A percentile compares a stretch with the other conserved stretches of the same genome.
These are phyloP conservation scores for Ephydatia muelleri DNA, from an alignment of 37 sponge, comb jelly and placozoan species.

Conservation along the genomic window DNA sequence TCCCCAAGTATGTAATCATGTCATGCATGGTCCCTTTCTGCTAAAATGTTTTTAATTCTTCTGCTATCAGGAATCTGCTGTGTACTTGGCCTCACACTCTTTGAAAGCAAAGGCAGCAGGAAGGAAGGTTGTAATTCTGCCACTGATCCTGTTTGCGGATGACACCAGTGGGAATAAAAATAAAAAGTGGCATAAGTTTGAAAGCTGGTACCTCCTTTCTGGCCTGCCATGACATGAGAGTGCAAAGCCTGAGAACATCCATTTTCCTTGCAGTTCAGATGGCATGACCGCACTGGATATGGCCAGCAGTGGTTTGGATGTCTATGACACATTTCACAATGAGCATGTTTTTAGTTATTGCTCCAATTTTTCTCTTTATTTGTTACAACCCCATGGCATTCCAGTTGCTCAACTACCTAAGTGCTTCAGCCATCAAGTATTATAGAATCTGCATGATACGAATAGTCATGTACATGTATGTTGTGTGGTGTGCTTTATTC, in stretches of 20 bases:
- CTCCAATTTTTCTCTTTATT: too few species aligned
- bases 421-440: too few species aligned
- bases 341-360: too few species aligned
- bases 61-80: background rate
- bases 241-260: slow-evolving; percentile 30
- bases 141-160: slow-evolving; percentile 50
- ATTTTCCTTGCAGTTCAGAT: slow-evolving; percentile 41
- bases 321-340: too few species aligned
- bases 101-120: background rate
- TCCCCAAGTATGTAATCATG: background rate
- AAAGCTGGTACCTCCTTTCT: slow-evolving; percentile 47
- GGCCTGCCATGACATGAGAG: slow-evolving; percentile 31
- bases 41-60: background rate
- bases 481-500: too few species aligned
- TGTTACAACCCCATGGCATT: too few species aligned
- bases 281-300: slow-evolving; percentile 12
- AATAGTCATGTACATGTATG: too few species aligned
- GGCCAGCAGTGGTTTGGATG: too few species aligned
- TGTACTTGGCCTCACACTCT: background rate
- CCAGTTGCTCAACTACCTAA: too few species aligned
- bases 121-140: slow-evolving; percentile 9
- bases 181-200: slow-evolving; percentile 64
- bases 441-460: too few species aligned
- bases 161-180: slow-evolving; percentile 62
- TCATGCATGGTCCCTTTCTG: background rate